phyloP scores from a whole-genome alignment of 92 coral and sea anemone species.

The Epizoanthus rinbou region DNA sequence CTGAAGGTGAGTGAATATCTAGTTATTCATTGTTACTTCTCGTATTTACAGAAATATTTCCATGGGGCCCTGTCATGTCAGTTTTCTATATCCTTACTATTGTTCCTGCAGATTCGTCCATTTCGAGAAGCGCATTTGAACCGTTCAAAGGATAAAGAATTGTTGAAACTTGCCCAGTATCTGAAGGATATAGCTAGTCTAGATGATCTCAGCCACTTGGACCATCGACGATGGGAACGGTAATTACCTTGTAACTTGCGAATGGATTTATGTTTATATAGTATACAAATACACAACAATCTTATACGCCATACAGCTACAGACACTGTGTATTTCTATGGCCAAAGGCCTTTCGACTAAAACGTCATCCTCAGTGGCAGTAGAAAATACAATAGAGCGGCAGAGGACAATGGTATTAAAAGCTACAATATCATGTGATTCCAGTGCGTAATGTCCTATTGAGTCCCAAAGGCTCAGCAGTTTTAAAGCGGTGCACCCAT shows the following conservation, averaged over 20 bases:
- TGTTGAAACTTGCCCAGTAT: conserved; percentile 78
- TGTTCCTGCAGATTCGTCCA: conserved; percentile 79
- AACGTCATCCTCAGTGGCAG: no score
- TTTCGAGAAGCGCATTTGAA: conserved; percentile 96
- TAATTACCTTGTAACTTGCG: conserved; percentile 13
- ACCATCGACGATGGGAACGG: conserved; percentile 96
- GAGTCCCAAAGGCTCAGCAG: no score
- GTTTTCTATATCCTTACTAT: neutral
- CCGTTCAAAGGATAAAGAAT: conserved; percentile 88
- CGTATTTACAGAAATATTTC: neutral
- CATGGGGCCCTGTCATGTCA: neutral
- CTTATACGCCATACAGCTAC: no score
- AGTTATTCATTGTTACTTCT: neutral
- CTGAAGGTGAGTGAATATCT: conserved; percentile 65
- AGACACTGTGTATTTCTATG: no score
- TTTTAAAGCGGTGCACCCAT: no score
- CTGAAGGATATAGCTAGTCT: conserved; percentile 76
- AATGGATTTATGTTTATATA: no score
- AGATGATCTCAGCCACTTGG: conserved; percentile 70
- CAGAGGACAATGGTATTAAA: no score
- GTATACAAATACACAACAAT: no score
- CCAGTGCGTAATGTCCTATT: no score
- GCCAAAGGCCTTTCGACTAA: no score
- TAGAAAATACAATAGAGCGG: no score
- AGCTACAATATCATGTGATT: no score